These are phyloP conservation scores for Acinonyx jubatus DNA, from an alignment of 2,113 vertebrate species.

Conservation along the genomic window DNA sequence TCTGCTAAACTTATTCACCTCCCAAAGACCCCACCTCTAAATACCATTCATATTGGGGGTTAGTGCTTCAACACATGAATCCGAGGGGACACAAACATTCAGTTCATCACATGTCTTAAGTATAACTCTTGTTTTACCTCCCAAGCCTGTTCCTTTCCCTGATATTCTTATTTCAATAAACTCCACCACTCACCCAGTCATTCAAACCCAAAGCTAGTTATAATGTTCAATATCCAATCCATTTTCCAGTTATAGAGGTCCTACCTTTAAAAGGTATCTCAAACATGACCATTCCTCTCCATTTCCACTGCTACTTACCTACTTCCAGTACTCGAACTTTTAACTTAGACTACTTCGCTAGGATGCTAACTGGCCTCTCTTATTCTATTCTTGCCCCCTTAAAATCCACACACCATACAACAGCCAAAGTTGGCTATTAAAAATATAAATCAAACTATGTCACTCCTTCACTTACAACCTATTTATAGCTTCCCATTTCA, in stretches of 20 bases:
- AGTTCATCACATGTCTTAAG: not conserved
- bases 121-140: constrained; percentile 10
- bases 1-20: not conserved
- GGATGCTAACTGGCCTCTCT: not conserved
- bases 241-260: not conserved
- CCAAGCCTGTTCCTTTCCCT: not conserved
- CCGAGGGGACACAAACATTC: not conserved
- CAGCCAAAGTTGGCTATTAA: not conserved
- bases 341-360: not conserved
- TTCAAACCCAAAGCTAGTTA: not conserved
- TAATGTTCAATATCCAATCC: not conserved
- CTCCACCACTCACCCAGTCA: not conserved
- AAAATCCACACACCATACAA: constrained; percentile 1
- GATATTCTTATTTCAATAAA: not conserved
- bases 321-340: constrained; percentile 9
- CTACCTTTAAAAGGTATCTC: constrained; percentile 1
- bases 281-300: not conserved
- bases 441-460: constrained; percentile 7
- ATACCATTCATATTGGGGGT: not conserved
- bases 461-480: not conserved
- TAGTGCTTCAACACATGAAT: not conserved
- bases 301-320: not conserved
- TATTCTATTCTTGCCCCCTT: not conserved
- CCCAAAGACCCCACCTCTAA: not conserved
- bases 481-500: not conserved